Base-by-base conservation (phyloP, 2,888 invertebrate genomes). In the Ashinkailepas kermadecensis region DNA sequence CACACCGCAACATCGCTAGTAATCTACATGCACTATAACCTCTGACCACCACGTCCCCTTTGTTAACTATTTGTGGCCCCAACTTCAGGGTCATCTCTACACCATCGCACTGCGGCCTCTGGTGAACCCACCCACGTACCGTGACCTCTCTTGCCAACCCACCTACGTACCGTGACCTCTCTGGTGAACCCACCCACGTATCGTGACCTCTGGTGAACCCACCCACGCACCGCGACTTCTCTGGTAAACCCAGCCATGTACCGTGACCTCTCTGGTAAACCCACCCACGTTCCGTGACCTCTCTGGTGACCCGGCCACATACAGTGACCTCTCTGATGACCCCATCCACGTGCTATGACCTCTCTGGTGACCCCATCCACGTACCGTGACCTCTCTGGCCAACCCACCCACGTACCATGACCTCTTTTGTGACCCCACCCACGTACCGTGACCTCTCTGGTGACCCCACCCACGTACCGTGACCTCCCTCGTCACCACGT, bases 401-500 rank as follows among this genome's bases (percentile, higher is more conserved):
- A 92, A 88, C 0, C 64, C 62, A 12, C n/a, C 18, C 21, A 83
- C 84, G 85, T 84, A 88, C 88, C 87, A 92, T 92, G 78, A 94
- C 90, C 86, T 95, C 94, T 0, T 93, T 94, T 0, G 92, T 93
- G 67, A 92, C 88, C 0, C 64, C 62, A 25, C 39, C 18, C 21
- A 83, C 84, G 85, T 84, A 88, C 88, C 87, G 92, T 92, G 78
- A 94, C 90, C 86, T 95, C 94, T 0, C 93, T 94, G 0, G 92
- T 93, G 67, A 92, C 88, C 0, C 64, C 62, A 25, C 39, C 18
- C 21, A 83, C 84, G 85, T 84, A 88, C 88, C 87, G 92, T 92
- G 78, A 94, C 90, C 86, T 95, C 94, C 0, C 93, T 94, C 0
- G 92, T 93, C 70, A 92, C 88, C 0, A 93, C 94, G 87, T 93